Conservation (phyloP, 2,888 invertebrate genomes). For the Encarsia formosa region DNA sequence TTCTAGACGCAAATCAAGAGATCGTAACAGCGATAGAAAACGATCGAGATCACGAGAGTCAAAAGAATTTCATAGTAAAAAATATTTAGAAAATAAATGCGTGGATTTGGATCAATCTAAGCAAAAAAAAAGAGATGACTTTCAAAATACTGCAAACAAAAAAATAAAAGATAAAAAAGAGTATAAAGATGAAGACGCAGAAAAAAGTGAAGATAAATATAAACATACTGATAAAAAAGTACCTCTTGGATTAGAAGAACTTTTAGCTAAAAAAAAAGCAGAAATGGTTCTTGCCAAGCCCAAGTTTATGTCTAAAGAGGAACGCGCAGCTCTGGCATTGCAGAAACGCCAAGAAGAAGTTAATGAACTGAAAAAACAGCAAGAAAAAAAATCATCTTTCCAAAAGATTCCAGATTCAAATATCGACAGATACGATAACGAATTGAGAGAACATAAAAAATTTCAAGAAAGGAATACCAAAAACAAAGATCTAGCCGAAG, state of each 20-base stretch:
- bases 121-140: conserved; percentile 34
- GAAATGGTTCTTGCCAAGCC: conserved; percentile 94
- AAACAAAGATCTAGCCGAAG: conserved; percentile 72
- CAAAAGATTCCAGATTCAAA: conserved; percentile 36
- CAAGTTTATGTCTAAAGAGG: conserved; percentile 94
- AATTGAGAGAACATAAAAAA: no score
- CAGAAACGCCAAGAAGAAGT: conserved; percentile 86
- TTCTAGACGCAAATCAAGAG: conserved; percentile 42
- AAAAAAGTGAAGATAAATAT: conserved; percentile 36
- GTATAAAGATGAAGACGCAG: conserved; percentile 39
- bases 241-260: conserved; percentile 92
- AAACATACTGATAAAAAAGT: conserved; percentile 62
- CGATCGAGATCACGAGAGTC: conserved; percentile 43
- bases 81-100: conserved; percentile 42
- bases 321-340: conserved; percentile 85
- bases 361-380: conserved; percentile 69
- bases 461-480: no score
- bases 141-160: no score
- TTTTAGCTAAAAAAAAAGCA: conserved; percentile 92
- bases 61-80: conserved; percentile 38
- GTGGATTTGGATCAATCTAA: conserved; percentile 52
- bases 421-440: conserved; percentile 53
- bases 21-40: conserved; percentile 42
- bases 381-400: no score
- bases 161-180: conserved; percentile 47